Evolutionary conservation across 2,113 vertebrate species (phyloP).

Genomic region (Psilopsiagon aymara): DNA sequence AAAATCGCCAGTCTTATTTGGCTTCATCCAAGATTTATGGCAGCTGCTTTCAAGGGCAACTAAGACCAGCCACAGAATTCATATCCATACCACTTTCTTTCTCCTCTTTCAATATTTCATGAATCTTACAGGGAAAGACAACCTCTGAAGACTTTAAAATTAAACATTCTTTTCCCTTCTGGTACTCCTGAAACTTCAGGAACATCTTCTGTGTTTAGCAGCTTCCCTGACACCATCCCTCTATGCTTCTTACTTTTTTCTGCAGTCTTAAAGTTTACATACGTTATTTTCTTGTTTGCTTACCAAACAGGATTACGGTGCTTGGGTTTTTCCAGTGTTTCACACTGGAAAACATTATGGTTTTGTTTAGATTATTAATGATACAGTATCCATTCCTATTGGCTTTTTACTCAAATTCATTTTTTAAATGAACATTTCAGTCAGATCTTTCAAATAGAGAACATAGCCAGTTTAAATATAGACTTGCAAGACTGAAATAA

Average conservation of each 20-base stretch:
- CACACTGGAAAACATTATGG: not conserved
- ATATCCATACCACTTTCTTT: constrained; percentile 50
- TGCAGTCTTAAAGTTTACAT: not conserved
- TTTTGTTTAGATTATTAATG: constrained; percentile 58
- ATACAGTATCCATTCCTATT: constrained; percentile 1
- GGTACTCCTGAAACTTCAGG: not conserved
- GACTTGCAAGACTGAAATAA: not conserved
- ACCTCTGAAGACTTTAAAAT: constrained; percentile 64
- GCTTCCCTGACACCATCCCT: not conserved
- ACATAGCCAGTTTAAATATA: constrained; percentile 22
- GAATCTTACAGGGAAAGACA: constrained; percentile 69
- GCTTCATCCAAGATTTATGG: constrained; percentile 78
- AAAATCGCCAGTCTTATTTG: constrained; percentile 72
- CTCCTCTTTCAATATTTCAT: constrained; percentile 76
- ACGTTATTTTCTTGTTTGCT: constrained; percentile 8
- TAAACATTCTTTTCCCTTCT: constrained; percentile 20
- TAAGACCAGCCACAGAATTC: constrained; percentile 58
- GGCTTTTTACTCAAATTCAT: constrained; percentile 23
- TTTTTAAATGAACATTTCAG: constrained; percentile 36
- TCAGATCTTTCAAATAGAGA: not conserved
- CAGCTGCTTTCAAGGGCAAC: constrained; percentile 70
- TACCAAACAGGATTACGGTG: not conserved
- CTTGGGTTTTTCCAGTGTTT: not conserved
- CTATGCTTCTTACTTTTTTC: not conserved
- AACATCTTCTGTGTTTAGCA: constrained; percentile 41